Evolutionary conservation across 2,113 vertebrate species (phyloP).

Genomic region (Ranitomeya imitator): DNA sequence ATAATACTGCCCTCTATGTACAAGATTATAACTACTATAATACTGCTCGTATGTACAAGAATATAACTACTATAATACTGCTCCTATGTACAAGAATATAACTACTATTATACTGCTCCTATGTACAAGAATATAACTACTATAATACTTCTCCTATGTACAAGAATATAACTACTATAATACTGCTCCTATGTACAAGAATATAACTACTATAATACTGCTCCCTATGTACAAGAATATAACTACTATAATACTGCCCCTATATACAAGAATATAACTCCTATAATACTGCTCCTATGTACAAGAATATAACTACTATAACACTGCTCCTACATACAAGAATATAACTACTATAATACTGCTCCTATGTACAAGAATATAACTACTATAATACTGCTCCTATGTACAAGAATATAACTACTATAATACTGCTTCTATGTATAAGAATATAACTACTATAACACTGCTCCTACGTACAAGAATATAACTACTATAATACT

Average conservation of each 20-base stretch:
- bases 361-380: too few relatives aligned
- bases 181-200: neutral
- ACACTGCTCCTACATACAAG: too few relatives aligned
- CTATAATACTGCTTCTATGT: too few relatives aligned
- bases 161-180: conserved; percentile 7
- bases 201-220: too few relatives aligned
- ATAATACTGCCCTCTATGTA: neutral
- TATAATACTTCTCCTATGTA: neutral
- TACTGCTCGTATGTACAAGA: neutral
- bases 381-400: too few relatives aligned
- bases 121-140: neutral
- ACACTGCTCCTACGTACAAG: too few relatives aligned
- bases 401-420: too few relatives aligned
- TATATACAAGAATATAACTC: conserved; percentile 1
- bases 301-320: neutral
- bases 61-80: neutral
- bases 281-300: neutral
- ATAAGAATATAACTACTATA: too few relatives aligned
- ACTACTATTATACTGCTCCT: neutral
- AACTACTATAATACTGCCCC: conserved; percentile 2
- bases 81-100: neutral
- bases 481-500: too few relatives aligned
- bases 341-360: too few relatives aligned
- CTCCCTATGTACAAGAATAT: neutral
- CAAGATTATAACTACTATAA: neutral